Base-by-base conservation (phyloP, 2,113 vertebrate species). In the Acanthisitta chloris region DNA sequence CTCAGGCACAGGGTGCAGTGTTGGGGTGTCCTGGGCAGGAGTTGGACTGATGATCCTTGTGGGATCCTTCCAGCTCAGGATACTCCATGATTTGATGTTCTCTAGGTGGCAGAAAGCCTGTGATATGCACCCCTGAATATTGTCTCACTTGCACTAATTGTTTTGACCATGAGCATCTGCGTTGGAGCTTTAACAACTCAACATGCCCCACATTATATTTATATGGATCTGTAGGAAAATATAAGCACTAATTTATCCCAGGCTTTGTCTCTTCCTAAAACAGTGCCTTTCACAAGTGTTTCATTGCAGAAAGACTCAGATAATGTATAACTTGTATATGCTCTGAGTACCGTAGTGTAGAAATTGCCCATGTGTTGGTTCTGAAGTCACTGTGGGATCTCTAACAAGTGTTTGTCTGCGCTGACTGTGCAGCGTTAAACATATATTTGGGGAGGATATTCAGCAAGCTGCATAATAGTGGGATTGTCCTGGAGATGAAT, bases 381-480 rank as follows among this genome's bases (percentile, higher is more conserved):
- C 55, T 33, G 76, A 8, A 0, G 40, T 24, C 19, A 7, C 19
- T 24, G 6, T 51, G 49, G 79, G 71, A 17, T 57, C 70, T 5
- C 34, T 38, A 82, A 34, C 42, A 2, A 72, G 84, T 0, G 90
- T 40, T 88, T 91, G 91, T 96, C 17, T 9, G 77, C 84, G 23
- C 66, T 34, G 24, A 3, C 93, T 82, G 74, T 14, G 21, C 82
- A 77, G 74, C 74, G 3, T 65, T 96, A 92, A 96, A 88, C 95
- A 96, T n/a, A 95, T 86, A 96, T 94, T 97, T 97, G 90, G 95
- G 96, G 90, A 95, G 93, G 93, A 58, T 46, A 57, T 83, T 95
- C 81, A 61, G 26, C 6, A 34, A 25, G 90, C 18, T 0, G 5
- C 95, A 94, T 36, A 96, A 94, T 77, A 2, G 87, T 4, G 2